A percentile compares a stretch with the other conserved stretches of the same genome.
phyloP scores from a whole-genome alignment of 1,140 invertebrate genomes.

The Drosophila rhopaloa region DNA sequence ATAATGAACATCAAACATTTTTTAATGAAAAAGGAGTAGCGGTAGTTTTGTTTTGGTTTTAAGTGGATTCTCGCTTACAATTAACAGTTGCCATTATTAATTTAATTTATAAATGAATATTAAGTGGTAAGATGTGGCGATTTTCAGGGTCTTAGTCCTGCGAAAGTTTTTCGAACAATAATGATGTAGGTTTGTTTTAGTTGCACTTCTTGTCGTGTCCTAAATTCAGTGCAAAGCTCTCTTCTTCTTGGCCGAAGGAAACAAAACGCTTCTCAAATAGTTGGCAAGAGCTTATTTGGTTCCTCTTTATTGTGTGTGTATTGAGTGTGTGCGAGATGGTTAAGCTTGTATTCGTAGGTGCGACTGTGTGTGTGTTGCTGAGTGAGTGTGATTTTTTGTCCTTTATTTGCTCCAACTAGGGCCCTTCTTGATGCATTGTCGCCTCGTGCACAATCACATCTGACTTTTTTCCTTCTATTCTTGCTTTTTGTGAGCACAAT shows the following conservation, averaged over 20 bases:
- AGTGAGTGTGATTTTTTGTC: constrained; percentile 7
- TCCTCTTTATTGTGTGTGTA: neutral
- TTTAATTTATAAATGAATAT: too few species aligned
- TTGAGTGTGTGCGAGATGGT: neutral
- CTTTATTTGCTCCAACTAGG: constrained; percentile 20
- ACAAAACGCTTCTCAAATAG: constrained; percentile 31
- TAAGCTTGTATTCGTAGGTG: neutral
- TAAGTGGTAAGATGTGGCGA: too few species aligned
- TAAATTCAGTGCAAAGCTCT: constrained; percentile 2
- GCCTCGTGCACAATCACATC: constrained; percentile 37
- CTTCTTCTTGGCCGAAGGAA: constrained; percentile 7
- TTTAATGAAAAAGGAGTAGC: too few species aligned
- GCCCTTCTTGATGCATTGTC: constrained; percentile 41
- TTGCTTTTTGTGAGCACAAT: neutral
- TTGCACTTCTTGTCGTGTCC: constrained; percentile 4
- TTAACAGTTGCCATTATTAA: too few species aligned
- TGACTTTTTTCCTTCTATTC: neutral
- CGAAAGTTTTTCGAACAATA: too few species aligned
- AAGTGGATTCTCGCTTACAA: too few species aligned
- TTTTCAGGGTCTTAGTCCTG: too few species aligned
- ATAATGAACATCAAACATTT: too few species aligned
- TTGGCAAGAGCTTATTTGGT: constrained; percentile 27
- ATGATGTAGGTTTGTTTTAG: too few species aligned
- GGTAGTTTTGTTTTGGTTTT: too few species aligned
- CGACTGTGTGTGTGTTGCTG: constrained; percentile 1